Base-by-base conservation (phyloP, 1,140 invertebrate genomes). In the Trichonephila inaurata region DNA sequence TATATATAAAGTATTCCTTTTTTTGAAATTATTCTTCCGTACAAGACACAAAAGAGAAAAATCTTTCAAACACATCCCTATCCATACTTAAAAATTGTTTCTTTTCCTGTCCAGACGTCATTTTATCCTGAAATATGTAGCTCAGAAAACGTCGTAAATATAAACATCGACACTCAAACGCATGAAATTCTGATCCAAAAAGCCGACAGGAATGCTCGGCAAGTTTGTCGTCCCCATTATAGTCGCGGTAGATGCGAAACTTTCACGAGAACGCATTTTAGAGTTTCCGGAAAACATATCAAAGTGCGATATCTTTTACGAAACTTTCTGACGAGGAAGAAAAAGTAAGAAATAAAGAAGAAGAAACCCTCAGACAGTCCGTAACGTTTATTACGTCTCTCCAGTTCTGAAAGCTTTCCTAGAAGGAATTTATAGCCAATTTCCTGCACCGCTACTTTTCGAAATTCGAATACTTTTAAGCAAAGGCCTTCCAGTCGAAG, bases 261-360 rank as follows among this genome's bases (percentile, higher is more conserved):
- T 77, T n/a, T 77, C 72, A 16, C 14, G 14, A 33, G 16, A 77
- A 77, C 19, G 82, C 82, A 83, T 83, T 83, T 60, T 60, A 51
- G 82, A 60, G 82, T 83, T 83, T 83, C 82, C 82, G 82, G 82
- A 83, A 83, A 83, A 83, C 82, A 83, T 60, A 83, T 83, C 82
- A 83, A 83, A 60, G 82, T 58, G 82, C 82, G 82, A 83, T 83
- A 83, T 83, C 82, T 83, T 60, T 60, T 60, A 21, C 24, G 19
- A 21, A 83, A 60, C n/a, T 44, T 58, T 60, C 44, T 51, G 82
- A 60, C 40, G 44, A 44, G 21, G 58, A 2, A 24, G 16, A 19
- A 64, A 19, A 6, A 64, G 10, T 10, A 51, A 51, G 10, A 12
- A 12, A 64, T 64, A 64, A 19, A 6, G 16, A 19, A 21, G 62